These are phyloP conservation scores for Nesoenas mayeri DNA, from an alignment of 2,113 vertebrate genomes.

Conservation along the genomic window DNA sequence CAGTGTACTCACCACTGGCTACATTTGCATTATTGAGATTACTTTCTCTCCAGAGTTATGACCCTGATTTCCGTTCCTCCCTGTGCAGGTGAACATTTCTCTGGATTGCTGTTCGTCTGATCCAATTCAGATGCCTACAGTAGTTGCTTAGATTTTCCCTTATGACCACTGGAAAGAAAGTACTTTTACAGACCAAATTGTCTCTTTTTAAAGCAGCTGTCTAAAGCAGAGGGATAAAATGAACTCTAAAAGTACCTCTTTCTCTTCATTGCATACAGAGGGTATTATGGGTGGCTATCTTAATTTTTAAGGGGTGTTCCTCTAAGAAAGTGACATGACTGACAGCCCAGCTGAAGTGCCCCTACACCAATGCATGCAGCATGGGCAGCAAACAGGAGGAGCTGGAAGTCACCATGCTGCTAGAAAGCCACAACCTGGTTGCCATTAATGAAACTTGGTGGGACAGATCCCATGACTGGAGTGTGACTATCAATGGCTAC, in stretches of 20 bases:
- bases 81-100: background rate
- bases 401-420: no score
- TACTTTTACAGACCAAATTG: background rate
- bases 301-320: no score
- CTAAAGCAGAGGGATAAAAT: background rate
- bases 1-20: background rate
- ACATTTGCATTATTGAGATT: background rate
- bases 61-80: background rate
- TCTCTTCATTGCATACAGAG: background rate
- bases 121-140: background rate
- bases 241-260: background rate
- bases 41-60: background rate
- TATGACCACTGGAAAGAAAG: background rate
- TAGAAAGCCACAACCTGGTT: no score
- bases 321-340: no score
- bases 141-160: background rate
- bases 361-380: no score
- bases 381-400: no score
- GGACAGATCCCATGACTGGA: no score
- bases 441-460: no score
- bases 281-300: background rate
- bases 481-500: no score
- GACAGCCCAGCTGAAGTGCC: no score
- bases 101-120: background rate
- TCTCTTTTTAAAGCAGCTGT: background rate